A percentile compares a stretch with the other conserved stretches of the same genome.
phyloP scores from a whole-genome alignment of 1,140 invertebrate species.

The Sycophila sp. region DNA sequence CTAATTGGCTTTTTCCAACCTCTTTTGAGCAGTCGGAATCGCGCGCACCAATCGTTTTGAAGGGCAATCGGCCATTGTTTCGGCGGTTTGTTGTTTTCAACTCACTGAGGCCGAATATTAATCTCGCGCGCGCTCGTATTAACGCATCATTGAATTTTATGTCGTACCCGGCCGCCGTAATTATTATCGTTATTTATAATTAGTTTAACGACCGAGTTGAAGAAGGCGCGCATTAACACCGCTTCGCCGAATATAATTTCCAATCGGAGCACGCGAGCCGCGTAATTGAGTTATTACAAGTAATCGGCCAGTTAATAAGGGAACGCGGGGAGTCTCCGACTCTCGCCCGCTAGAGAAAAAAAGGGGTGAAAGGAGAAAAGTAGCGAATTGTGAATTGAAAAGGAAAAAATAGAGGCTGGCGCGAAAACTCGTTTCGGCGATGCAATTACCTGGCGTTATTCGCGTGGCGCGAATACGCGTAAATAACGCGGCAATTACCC shows the following conservation, averaged over 20 bases:
- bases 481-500: background rate
- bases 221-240: background rate
- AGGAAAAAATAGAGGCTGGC: background rate
- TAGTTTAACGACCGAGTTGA: background rate
- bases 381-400: too few relatives aligned
- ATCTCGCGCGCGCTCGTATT: background rate
- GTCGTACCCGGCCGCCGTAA: background rate
- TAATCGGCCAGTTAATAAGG: background rate
- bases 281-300: constrained; percentile 14
- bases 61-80: too few relatives aligned
- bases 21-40: too few relatives aligned
- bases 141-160: background rate
- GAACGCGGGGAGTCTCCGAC: background rate
- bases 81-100: too few relatives aligned
- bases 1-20: too few relatives aligned
- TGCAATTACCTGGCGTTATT: constrained; percentile 16
- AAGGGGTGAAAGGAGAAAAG: background rate
- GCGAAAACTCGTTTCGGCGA: background rate
- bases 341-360: background rate
- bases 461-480: background rate
- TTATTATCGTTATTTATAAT: background rate
- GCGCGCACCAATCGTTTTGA: too few relatives aligned
- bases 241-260: background rate
- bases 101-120: too few relatives aligned
- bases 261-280: background rate